Evolutionary conservation across 2,113 vertebrate species (phyloP), one percentile per base, ranked within the genome.

Genomic region (Leiothrix lutea): DNA sequence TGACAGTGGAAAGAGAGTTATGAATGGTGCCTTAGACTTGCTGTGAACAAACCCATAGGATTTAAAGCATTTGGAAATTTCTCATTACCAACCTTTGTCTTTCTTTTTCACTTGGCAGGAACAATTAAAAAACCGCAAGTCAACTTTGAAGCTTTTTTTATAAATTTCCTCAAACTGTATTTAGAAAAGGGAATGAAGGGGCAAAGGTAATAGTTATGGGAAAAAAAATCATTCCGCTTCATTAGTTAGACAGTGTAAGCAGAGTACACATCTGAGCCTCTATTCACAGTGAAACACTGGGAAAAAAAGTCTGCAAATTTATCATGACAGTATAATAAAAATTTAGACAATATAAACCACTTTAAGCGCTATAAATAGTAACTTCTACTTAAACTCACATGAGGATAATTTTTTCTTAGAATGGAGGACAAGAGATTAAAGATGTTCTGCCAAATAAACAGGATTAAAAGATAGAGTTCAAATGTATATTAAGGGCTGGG

Each of bases 261-360:
- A 86, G 77, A 80, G 45, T 64, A 51, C 50, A 79, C 54, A 90
- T 95, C 62, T 83, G 75, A 96, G 47, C 45, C 60, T 95, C 73
- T 86, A 44, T 64, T 90, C 86, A 96, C 90, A 96, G 57, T 51
- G 95, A 90, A 94, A 91, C 31, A 84, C 70, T 89, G 66, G 36
- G 60, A 4, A 35, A 79, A 92, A 92, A 88, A 57, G 62, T 22
- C 71, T 91, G 58, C 36, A 88, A 96, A 96, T 95, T 95, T 87
- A 93, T 95, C 80, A 82, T 93, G 92, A 84, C 82, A 93, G 78
- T 80, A 71, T 91, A 94, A 92, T 95, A 93, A 97, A 96, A 94
- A 86, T 71, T 64, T 94, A 94, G 84, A 94, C 74, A 96, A 89
- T 94, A 78, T 74, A 90, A 94, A 96, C 56, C 74, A 72, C 79